phyloP scores from a whole-genome alignment of 2,113 vertebrate species.

The Anguilla japonica region DNA sequence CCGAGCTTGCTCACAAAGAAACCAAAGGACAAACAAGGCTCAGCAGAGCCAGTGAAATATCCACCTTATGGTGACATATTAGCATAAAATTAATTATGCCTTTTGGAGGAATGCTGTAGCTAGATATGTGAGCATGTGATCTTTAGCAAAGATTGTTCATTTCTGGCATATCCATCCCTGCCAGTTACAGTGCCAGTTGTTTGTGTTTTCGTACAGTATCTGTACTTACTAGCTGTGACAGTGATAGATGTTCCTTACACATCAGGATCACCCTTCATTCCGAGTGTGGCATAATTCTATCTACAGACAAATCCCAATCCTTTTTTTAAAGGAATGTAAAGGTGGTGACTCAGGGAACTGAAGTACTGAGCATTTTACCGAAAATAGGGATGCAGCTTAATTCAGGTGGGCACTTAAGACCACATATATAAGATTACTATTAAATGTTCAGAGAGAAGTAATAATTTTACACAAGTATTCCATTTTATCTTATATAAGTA shows the following conservation, averaged over 20 bases:
- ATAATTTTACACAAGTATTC: not conserved
- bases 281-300: not conserved
- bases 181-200: not conserved
- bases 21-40: not conserved
- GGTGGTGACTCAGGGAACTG: not conserved
- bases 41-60: not conserved
- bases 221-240: not conserved
- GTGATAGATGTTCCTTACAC: not conserved
- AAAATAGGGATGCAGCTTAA: not conserved
- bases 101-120: not conserved
- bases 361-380: not conserved
- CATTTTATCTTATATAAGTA: not conserved
- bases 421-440: not conserved
- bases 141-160: not conserved
- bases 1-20: not conserved
- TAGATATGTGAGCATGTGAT: not conserved
- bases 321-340: not conserved
- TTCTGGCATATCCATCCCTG: not conserved
- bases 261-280: not conserved
- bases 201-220: not conserved
- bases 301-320: not conserved
- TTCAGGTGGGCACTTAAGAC: not conserved
- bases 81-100: not conserved
- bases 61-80: not conserved
- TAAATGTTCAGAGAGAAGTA: not conserved